A percentile compares a stretch with the other conserved stretches of the same genome.
Evolutionary conservation across 1,140 invertebrate species (phyloP).

Genomic region (Microplitis mediator): DNA sequence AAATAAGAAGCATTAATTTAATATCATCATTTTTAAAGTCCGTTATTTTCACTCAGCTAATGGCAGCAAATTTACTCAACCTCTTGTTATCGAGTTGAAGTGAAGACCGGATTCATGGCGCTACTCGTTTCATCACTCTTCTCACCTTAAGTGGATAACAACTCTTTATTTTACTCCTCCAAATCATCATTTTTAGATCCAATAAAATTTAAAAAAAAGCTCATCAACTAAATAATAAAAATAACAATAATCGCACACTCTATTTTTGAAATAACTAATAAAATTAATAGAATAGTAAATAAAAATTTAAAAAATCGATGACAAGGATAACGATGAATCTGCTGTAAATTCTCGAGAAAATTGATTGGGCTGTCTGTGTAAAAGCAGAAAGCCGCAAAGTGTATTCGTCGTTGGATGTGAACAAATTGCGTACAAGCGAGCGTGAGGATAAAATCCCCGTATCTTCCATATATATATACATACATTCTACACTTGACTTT

Average conservation of each 20-base stretch:
- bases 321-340: constrained; percentile 2
- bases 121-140: constrained; percentile 29
- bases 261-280: too few species aligned
- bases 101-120: constrained; percentile 19
- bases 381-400: constrained; percentile 15
- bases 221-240: neutral
- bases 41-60: constrained; percentile 57
- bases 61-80: constrained; percentile 59
- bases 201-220: neutral
- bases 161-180: constrained; percentile 23
- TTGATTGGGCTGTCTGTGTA: constrained; percentile 26
- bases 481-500: neutral
- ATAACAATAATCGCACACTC: neutral
- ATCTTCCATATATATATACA: neutral
- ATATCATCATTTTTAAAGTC: constrained; percentile 44
- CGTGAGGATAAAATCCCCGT: constrained; percentile 39
- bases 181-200: constrained; percentile 3
- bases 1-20: constrained; percentile 44
- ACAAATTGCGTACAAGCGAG: constrained; percentile 56
- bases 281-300: neutral
- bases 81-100: constrained; percentile 47
- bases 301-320: neutral
- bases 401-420: constrained; percentile 47
- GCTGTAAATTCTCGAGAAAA: constrained; percentile 15
- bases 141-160: constrained; percentile 20